These are phyloP conservation scores for Monochamus alternatus DNA, from an alignment of 2,888 invertebrate genomes.

Conservation along the genomic window DNA sequence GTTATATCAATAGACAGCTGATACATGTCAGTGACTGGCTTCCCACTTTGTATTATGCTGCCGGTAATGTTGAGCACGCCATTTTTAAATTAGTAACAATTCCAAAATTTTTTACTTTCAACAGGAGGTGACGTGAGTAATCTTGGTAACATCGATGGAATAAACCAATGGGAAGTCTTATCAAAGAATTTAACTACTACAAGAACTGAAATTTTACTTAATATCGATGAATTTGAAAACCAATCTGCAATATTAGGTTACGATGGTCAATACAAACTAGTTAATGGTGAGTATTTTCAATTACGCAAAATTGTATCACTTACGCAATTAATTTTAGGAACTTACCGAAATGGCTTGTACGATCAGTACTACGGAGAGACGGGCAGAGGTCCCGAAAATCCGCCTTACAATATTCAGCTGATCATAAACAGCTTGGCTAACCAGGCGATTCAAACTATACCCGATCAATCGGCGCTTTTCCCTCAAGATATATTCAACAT, in stretches of 20 bases:
- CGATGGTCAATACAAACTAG: conserved; percentile 63
- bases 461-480: conserved; percentile 44
- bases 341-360: conserved; percentile 54
- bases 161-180: conserved; percentile 67
- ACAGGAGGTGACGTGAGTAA: conserved; percentile 67
- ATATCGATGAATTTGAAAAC: conserved; percentile 65
- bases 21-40: conserved; percentile 90
- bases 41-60: conserved; percentile 76
- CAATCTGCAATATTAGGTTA: conserved; percentile 66
- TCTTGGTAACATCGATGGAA: conserved; percentile 65
- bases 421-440: conserved; percentile 61
- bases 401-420: conserved; percentile 56
- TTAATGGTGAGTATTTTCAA: conserved; percentile 59
- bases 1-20: conserved; percentile 76
- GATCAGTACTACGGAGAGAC: conserved; percentile 60
- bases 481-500: conserved; percentile 46
- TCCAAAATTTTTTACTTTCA: neutral
- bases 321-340: conserved; percentile 49
- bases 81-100: too few relatives aligned
- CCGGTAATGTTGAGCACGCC: conserved; percentile 53
- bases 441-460: conserved; percentile 57
- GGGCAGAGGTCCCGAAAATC: conserved; percentile 55
- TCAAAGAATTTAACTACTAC: conserved; percentile 51
- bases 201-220: conserved; percentile 57
- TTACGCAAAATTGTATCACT: neutral